phyloP scores from a whole-genome alignment of 2,113 vertebrate genomes.

The Datnioides undecimradiatus region DNA sequence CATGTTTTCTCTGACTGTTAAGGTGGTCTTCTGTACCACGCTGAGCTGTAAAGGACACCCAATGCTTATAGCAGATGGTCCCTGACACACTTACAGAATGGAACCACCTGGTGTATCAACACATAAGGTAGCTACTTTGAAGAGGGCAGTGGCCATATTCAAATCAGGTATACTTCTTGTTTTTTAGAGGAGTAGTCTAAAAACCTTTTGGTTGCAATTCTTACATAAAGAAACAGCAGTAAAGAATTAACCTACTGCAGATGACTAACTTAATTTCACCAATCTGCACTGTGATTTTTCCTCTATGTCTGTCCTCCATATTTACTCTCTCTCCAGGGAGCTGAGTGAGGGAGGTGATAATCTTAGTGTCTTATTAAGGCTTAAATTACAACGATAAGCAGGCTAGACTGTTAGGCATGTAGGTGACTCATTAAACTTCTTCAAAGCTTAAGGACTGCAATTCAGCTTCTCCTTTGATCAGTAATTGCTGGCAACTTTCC shows the following conservation, averaged over 20 bases:
- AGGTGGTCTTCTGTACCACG: no score
- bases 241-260: not conserved
- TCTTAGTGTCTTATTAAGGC: slow-evolving; percentile 79
- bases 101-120: no score
- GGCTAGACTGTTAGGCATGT: slow-evolving; percentile 71
- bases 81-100: no score
- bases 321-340: slow-evolving; percentile 51
- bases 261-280: slow-evolving; percentile 8
- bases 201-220: no score
- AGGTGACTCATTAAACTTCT: slow-evolving; percentile 81
- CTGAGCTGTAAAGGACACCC: no score
- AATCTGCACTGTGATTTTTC: slow-evolving; percentile 8
- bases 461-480: slow-evolving; percentile 78
- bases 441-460: slow-evolving; percentile 77
- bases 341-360: slow-evolving; percentile 64
- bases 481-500: slow-evolving; percentile 81
- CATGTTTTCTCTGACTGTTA: no score
- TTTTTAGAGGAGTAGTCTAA: no score
- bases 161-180: no score
- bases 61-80: no score
- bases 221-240: no score
- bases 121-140: no score
- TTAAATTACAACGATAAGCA: slow-evolving; percentile 80
- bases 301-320: slow-evolving; percentile 47
- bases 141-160: no score